Evolutionary conservation across 2,113 vertebrate genomes (phyloP).

Genomic region (Centropristis striata): DNA sequence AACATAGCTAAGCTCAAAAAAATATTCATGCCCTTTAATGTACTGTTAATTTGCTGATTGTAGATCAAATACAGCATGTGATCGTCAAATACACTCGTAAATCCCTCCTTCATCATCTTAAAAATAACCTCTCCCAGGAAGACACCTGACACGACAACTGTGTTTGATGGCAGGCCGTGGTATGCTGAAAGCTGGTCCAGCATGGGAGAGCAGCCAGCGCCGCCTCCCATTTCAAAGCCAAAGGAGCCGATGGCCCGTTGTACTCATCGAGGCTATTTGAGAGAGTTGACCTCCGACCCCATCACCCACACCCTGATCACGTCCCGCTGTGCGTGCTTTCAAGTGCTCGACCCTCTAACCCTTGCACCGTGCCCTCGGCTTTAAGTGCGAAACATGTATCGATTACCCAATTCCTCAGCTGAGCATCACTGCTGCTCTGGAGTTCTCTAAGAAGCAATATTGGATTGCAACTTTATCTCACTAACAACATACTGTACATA

Average conservation of each 20-base stretch:
- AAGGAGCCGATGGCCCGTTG: slow-evolving; percentile 74
- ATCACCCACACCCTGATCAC: slow-evolving; percentile 70
- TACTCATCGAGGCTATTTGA: slow-evolving; percentile 83
- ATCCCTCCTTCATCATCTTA: slow-evolving; percentile 72
- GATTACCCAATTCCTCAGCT: slow-evolving; percentile 54
- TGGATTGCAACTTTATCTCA: slow-evolving; percentile 25
- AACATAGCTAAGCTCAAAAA: background rate
- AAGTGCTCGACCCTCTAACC: slow-evolving; percentile 59
- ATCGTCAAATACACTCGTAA: slow-evolving; percentile 36
- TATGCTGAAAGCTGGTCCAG: slow-evolving; percentile 63
- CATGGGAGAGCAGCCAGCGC: slow-evolving; percentile 53
- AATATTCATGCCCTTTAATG: background rate
- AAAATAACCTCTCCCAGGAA: slow-evolving; percentile 81
- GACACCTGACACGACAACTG: slow-evolving; percentile 91
- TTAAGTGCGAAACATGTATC: slow-evolving; percentile 57
- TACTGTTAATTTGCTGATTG: slow-evolving; percentile 40
- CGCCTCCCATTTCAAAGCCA: slow-evolving; percentile 87
- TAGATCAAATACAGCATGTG: slow-evolving; percentile 39
- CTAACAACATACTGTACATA: slow-evolving; percentile 47
- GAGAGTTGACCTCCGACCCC: slow-evolving; percentile 78
- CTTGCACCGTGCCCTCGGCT: slow-evolving; percentile 28
- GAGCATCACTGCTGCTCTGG: background rate
- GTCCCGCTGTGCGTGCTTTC: slow-evolving; percentile 72
- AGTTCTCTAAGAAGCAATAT: slow-evolving; percentile 17
- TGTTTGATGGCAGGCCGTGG: slow-evolving; percentile 76